Evolutionary conservation across 2,113 vertebrate genomes (phyloP), one percentile per base, ranked within the genome.

Genomic region (Gnathochromis pfefferi): DNA sequence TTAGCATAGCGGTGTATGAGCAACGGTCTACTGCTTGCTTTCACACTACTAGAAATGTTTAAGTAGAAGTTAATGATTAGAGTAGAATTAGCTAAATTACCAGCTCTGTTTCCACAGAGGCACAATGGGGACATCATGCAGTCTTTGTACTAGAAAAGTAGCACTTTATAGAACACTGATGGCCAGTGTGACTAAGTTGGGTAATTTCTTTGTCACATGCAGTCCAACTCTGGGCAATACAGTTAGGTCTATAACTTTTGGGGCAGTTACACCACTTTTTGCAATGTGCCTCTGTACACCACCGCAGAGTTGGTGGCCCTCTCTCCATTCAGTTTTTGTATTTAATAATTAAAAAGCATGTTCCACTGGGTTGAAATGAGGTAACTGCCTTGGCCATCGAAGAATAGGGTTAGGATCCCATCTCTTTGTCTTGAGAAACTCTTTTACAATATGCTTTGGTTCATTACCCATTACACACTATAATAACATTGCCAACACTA

Each of bases 271-370:
- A 73, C 21, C 8, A 26, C 21, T 73, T 70, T 23, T 42, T 23
- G 7, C 35, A 23, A 23, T 70, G 12, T 70, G 0, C 13, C 65
- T 70, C 7, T 70, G 65, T 73, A 45, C 38, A 45, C 0, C 0
- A 73, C 5, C 13, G 2, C 38, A 17, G 13, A 16, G n/a, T 42
- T 23, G 42, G 35, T 70, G 65, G 65, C 11, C 35, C n/a, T 70
- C 5, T 70, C 0, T 2, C 11, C n/a, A 70, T 23, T 70, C 35
- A 42, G n/a, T 1, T 42, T 42, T 68, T 42, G 35, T 23, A 70
- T 42, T 16, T 16, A 4, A 1, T 42, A 70, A 42, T 7, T 14
- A 9, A 68, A 68, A 68, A 40, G 19, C 35, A 40, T 1, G 2
- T 42, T 73, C 68, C 2, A 26, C 13, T 73, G 38, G 21, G 38